Evolutionary conservation across 2,888 invertebrate species (phyloP), one percentile per base, ranked within the genome.

Genomic region (Buathra laborator): DNA sequence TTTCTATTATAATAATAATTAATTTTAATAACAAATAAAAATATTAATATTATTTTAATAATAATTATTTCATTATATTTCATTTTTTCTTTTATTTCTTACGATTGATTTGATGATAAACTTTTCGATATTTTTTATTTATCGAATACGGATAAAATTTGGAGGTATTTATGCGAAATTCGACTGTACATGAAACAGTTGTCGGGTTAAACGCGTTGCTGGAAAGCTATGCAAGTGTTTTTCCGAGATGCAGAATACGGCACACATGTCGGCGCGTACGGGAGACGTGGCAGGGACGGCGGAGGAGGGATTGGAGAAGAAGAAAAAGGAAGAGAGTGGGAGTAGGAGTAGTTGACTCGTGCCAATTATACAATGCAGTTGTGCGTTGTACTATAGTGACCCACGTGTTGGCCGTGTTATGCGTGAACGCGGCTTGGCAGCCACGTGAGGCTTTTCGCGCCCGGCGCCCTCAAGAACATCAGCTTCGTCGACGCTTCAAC

Each of bases 331-430:
- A 46, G 66, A 51, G 19, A 48, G n/a, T 3, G 75, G 3, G 71
- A 66, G 82, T 77, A 66, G 70, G 64, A 64, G 62, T 56, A 72
- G 80, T 81, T 53, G 72, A 71, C 76, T 71, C 77, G 84, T 84
- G 84, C 84, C 84, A 84, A 84, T 84, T 84, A 84, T 84, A 84
- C 80, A 76, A 84, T 81, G 76, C 66, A 71, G 80, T 84, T 80
- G 71, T 76, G 72, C 72, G 56, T 71, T 76, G 37, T 72, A 68
- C 64, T 84, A 84, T 72, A 81, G 84, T 84, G 59, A 81, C 72
- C 80, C 84, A 81, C 81, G 84, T 84, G 84, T 81, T 62, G 80
- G 67, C 76, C 37, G 62, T 56, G 64, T 66, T 79, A 71, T 80
- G 83, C 56, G 75, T 75, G 70, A 62, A 79, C 53, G 48, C 62